Conservation (phyloP, 2,888 invertebrate genomes). For the Chalcosyrphus nemorum region DNA sequence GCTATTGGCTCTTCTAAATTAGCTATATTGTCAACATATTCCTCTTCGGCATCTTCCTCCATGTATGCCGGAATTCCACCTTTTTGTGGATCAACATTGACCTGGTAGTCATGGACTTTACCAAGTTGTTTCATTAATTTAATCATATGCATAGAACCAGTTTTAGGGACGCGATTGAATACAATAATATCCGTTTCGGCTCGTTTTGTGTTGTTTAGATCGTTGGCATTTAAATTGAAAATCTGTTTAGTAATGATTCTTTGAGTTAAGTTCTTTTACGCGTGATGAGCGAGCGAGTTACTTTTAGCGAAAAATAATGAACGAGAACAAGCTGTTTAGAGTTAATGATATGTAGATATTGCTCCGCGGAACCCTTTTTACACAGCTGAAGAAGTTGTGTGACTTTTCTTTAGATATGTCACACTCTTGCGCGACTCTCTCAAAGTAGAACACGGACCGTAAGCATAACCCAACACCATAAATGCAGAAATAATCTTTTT, state of each 20-base stretch:
- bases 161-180: constrained; percentile 81
- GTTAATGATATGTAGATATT: too few species aligned
- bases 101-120: constrained; percentile 77
- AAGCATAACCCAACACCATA: too few species aligned
- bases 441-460: too few species aligned
- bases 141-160: constrained; percentile 78
- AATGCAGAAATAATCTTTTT: too few species aligned
- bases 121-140: constrained; percentile 77
- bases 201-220: constrained; percentile 90
- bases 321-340: neutral
- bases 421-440: too few species aligned
- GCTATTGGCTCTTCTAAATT: constrained; percentile 77
- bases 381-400: too few species aligned
- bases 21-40: constrained; percentile 77
- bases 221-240: constrained; percentile 86
- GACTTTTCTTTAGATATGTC: too few species aligned
- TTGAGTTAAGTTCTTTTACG: too few species aligned
- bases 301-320: neutral
- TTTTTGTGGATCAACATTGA: constrained; percentile 77
- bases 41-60: constrained; percentile 74
- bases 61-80: constrained; percentile 76
- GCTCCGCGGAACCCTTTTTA: too few species aligned
- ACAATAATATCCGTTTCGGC: constrained; percentile 89
- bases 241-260: constrained; percentile 78
- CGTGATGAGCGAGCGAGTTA: neutral